Conservation (phyloP, 2,113 vertebrate species). For the Toxotes chatareus region DNA sequence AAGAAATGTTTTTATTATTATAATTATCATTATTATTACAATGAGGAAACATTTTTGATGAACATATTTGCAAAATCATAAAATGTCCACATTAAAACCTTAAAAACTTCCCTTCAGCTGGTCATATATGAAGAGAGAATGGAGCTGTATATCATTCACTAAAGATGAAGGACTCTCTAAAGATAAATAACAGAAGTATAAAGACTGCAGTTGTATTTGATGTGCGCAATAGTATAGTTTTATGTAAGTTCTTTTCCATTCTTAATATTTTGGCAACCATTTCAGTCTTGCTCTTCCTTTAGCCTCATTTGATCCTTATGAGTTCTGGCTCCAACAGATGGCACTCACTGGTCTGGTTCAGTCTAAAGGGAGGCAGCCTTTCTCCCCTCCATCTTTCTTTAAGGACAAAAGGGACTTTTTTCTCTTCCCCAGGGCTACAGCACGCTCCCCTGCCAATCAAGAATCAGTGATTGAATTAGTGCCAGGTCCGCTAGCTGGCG, state of each 20-base stretch:
- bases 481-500: conserved; percentile 68
- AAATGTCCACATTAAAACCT: background rate
- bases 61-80: background rate
- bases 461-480: conserved; percentile 79
- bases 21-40: no score
- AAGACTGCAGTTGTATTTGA: conserved; percentile 2
- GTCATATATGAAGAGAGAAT: background rate
- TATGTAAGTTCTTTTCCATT: conserved; percentile 3
- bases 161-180: background rate
- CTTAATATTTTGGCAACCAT: background rate
- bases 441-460: conserved; percentile 75
- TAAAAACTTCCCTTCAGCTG: background rate
- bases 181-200: background rate
- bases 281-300: conserved; percentile 21
- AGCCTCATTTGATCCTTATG: conserved; percentile 34
- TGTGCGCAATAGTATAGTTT: background rate
- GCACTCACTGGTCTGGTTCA: conserved; percentile 41
- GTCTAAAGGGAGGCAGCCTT: conserved; percentile 47
- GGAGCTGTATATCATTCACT: background rate
- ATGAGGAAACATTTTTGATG: background rate
- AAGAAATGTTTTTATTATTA: background rate
- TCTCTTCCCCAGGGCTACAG: conserved; percentile 54
- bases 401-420: conserved; percentile 72
- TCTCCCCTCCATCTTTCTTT: conserved; percentile 56
- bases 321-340: conserved; percentile 40